These are phyloP conservation scores for Trichonephila inaurata DNA, from an alignment of 1,140 invertebrate species.

Conservation along the genomic window DNA sequence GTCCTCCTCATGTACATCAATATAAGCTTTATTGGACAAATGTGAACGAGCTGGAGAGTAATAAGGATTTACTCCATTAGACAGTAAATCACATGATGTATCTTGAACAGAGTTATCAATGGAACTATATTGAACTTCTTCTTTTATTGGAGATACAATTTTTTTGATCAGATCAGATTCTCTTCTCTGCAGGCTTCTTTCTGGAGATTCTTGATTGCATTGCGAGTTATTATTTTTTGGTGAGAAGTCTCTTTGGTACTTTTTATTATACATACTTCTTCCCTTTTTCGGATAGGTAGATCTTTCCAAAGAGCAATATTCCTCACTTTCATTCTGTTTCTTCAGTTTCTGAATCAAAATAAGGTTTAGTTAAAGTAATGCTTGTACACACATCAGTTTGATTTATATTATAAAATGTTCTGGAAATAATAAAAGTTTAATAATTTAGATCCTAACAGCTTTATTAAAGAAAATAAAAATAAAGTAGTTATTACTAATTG, in stretches of 20 bases:
- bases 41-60: slow-evolving; percentile 16
- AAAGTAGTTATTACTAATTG: no score
- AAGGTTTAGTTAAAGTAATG: not conserved
- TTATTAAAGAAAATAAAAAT: no score
- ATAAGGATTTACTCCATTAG: slow-evolving; percentile 25
- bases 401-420: no score
- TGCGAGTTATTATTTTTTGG: slow-evolving; percentile 40
- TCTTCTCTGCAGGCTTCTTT: not conserved
- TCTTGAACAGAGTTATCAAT: slow-evolving; percentile 53
- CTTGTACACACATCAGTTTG: no score
- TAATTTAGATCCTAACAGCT: no score
- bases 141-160: slow-evolving; percentile 71
- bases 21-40: slow-evolving; percentile 43
- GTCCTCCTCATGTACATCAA: slow-evolving; percentile 71
- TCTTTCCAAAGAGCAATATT: slow-evolving; percentile 49
- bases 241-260: slow-evolving; percentile 17
- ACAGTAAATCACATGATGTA: slow-evolving; percentile 39
- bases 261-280: not conserved
- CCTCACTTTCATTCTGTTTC: slow-evolving; percentile 72
- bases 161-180: slow-evolving; percentile 58
- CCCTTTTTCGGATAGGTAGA: slow-evolving; percentile 71
- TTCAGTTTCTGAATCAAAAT: slow-evolving; percentile 71
- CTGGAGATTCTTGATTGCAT: slow-evolving; percentile 10
- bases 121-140: slow-evolving; percentile 56
- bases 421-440: no score